Evolutionary conservation across 2,113 vertebrate species (phyloP).

Genomic region (Chaetodon auriga): DNA sequence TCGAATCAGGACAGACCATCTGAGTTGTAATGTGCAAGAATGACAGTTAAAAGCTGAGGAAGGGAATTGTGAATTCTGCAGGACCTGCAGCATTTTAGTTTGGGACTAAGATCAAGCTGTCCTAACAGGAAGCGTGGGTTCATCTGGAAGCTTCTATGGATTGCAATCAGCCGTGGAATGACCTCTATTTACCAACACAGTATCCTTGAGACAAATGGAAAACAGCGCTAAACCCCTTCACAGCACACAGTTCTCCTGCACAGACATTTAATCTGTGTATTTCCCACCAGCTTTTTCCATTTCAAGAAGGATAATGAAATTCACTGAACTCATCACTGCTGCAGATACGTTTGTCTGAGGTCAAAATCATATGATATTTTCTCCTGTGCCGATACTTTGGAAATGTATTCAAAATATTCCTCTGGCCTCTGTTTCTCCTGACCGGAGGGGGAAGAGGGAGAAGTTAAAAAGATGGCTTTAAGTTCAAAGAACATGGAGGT

Average conservation of each 20-base stretch:
- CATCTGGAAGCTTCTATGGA: background rate
- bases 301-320: slow-evolving; percentile 25
- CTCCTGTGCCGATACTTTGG: background rate
- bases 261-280: background rate
- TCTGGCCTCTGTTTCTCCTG: background rate
- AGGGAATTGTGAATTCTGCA: background rate
- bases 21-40: background rate
- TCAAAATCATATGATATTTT: slow-evolving; percentile 7
- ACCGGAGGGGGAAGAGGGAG: background rate
- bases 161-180: background rate
- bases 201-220: background rate
- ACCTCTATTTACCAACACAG: background rate
- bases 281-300: background rate
- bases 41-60: background rate
- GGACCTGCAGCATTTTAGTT: background rate
- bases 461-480: background rate
- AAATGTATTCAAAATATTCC: slow-evolving; percentile 14
- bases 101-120: background rate
- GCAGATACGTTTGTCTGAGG: background rate
- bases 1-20: background rate
- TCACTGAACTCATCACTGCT: background rate
- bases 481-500: background rate
- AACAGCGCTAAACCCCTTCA: background rate
- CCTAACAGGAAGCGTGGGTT: background rate
- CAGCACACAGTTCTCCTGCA: background rate